A percentile compares a stretch with the other conserved stretches of the same genome.
Evolutionary conservation across 2,113 vertebrate genomes (phyloP).

Genomic region (Lepisosteus osseus): DNA sequence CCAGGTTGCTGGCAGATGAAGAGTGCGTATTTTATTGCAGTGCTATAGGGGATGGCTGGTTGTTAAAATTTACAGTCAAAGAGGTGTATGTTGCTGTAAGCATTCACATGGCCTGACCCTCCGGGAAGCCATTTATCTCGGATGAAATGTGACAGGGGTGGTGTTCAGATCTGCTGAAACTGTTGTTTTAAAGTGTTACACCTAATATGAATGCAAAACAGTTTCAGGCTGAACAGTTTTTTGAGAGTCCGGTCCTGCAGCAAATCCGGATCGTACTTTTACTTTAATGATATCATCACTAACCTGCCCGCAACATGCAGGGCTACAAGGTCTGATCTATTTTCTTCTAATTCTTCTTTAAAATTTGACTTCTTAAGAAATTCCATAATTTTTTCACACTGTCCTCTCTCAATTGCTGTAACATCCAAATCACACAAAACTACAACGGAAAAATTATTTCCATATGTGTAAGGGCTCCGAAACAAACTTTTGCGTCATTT

Average conservation of each 20-base stretch:
- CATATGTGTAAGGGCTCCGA: conserved; percentile 56
- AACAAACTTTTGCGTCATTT: conserved; percentile 12
- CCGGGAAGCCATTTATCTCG: conserved; percentile 13
- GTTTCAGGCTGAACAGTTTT: neutral
- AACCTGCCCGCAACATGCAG: too few species aligned
- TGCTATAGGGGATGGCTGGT: conserved; percentile 11
- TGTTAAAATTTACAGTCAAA: conserved; percentile 20
- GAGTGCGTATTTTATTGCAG: conserved; percentile 33
- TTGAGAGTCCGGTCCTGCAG: too few species aligned
- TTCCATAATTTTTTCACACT: conserved; percentile 11
- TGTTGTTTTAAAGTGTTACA: neutral
- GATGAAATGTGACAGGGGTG: neutral
- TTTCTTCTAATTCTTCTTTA: too few species aligned
- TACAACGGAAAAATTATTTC: conserved; percentile 55
- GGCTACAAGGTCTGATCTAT: too few species aligned
- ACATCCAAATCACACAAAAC: conserved; percentile 33
- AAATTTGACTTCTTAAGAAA: too few species aligned
- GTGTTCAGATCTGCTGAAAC: neutral
- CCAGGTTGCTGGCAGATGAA: conserved; percentile 38
- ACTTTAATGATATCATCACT: too few species aligned
- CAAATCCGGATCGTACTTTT: too few species aligned
- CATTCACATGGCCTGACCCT: neutral
- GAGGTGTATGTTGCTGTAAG: neutral
- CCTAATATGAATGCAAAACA: neutral
- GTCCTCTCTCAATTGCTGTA: conserved; percentile 16